These are phyloP conservation scores for Coregonus sp. DNA, from an alignment of 2,797 vertebrate genomes.

Conservation along the genomic window DNA sequence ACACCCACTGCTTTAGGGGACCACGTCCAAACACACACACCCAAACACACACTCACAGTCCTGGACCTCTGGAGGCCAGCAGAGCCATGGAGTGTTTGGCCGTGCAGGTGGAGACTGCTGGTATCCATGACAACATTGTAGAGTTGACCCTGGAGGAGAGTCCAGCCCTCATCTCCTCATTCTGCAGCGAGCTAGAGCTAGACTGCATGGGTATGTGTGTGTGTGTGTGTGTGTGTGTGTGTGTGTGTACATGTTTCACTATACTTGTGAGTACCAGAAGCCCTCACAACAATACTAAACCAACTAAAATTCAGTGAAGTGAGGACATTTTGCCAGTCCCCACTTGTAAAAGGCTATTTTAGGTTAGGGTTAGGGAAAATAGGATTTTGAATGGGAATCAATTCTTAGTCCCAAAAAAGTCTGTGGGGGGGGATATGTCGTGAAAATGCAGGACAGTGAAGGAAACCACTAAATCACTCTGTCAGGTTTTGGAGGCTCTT, in stretches of 20 bases:
- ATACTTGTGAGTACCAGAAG: not conserved
- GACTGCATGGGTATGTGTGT: slow-evolving; percentile 54
- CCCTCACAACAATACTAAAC: no score
- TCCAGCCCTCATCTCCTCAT: slow-evolving; percentile 62
- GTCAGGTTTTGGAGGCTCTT: not conserved
- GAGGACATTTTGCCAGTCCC: no score
- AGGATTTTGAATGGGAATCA: no score
- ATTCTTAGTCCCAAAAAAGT: not conserved
- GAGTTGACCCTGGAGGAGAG: slow-evolving; percentile 36
- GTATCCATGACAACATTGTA: slow-evolving; percentile 42
- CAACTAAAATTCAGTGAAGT: no score
- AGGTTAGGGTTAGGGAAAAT: no score
- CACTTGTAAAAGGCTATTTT: no score
- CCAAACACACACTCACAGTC: slow-evolving; percentile 4
- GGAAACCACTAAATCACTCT: not conserved
- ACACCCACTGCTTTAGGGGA: slow-evolving; percentile 19
- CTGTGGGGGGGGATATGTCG: not conserved
- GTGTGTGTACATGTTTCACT: slow-evolving; percentile 17
- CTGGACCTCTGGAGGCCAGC: slow-evolving; percentile 13
- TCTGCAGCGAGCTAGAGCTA: slow-evolving; percentile 48
- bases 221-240: slow-evolving; percentile 10
- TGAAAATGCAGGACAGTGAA: not conserved
- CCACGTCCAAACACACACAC: slow-evolving; percentile 18
- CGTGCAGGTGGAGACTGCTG: slow-evolving; percentile 37
- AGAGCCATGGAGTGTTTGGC: slow-evolving; percentile 63